phyloP scores from a whole-genome alignment of 64 coral and sea anemone species.

The Platygyra sinensis region DNA sequence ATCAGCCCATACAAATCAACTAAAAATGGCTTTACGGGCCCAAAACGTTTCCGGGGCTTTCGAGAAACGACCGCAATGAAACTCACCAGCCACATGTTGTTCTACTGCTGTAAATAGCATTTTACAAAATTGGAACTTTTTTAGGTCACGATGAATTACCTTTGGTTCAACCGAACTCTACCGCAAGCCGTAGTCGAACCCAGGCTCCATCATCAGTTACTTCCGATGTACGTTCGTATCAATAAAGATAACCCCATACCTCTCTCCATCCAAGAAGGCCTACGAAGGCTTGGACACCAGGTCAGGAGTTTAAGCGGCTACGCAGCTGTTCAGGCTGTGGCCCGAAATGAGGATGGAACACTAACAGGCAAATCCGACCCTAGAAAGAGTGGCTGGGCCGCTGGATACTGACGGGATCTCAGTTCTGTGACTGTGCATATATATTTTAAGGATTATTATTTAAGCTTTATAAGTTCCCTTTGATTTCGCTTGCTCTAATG shows the following conservation, averaged over 20 bases:
- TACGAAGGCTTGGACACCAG: conserved; percentile 66
- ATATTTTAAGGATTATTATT: not conserved
- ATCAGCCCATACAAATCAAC: too few relatives aligned
- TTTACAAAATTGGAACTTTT: not conserved
- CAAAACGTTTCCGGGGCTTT: too few relatives aligned
- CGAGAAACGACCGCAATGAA: not conserved
- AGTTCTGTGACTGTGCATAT: not conserved
- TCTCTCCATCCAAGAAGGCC: conserved; percentile 65
- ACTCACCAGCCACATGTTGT: too few relatives aligned
- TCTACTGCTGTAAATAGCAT: too few relatives aligned
- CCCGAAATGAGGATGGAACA: conserved; percentile 67
- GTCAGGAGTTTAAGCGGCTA: conserved; percentile 39
- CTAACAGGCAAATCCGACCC: conserved; percentile 84
- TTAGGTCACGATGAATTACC: conserved; percentile 83
- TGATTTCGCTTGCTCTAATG: too few relatives aligned
- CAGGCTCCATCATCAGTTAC: conserved; percentile 81
- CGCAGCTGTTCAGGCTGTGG: conserved; percentile 78
- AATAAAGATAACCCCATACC: conserved; percentile 57
- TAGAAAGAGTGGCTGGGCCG: conserved; percentile 79
- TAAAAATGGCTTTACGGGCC: too few relatives aligned
- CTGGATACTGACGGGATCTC: conserved; percentile 36
- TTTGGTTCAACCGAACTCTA: conserved; percentile 87
- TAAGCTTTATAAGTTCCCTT: too few relatives aligned
- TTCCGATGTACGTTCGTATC: conserved; percentile 88
- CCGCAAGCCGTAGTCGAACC: conserved; percentile 75